Percentiles rank a stretch among this genome's conserved stretches.
Conservation (phyloP, 1,140 invertebrate genomes). For the Saxidomus purpurata region DNA sequence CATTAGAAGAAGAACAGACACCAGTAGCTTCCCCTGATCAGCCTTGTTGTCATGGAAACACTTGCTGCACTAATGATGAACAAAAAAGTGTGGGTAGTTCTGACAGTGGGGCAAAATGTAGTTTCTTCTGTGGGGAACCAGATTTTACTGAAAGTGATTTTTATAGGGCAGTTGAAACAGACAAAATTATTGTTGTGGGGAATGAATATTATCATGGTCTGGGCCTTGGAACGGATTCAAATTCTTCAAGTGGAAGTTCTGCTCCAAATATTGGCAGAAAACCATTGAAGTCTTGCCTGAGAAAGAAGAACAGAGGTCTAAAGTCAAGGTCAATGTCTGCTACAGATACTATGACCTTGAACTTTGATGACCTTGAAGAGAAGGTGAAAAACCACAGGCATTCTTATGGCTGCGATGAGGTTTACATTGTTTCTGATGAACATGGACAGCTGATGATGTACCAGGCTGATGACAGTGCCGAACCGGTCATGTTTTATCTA, state of each 20-base stretch:
- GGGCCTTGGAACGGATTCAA: constrained; percentile 43
- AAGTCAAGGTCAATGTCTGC: constrained; percentile 78
- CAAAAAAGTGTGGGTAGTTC: constrained; percentile 5
- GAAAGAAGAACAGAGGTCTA: constrained; percentile 74
- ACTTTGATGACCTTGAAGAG: constrained; percentile 66
- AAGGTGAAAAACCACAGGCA: constrained; percentile 79
- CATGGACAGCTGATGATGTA: constrained; percentile 70
- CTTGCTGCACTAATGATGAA: constrained; percentile 62
- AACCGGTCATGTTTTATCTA: constrained; percentile 72
- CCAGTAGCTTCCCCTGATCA: constrained; percentile 74
- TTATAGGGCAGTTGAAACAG: constrained; percentile 52
- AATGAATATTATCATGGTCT: constrained; percentile 56
- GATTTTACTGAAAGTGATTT: constrained; percentile 64
- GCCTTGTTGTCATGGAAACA: constrained; percentile 60
- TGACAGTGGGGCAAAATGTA: constrained; percentile 34
- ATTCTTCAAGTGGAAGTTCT: constrained; percentile 71
- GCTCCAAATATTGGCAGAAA: constrained; percentile 74
- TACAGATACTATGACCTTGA: constrained; percentile 70
- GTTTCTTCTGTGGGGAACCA: constrained; percentile 18
- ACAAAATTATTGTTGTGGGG: constrained; percentile 59
- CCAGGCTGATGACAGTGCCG: constrained; percentile 67
- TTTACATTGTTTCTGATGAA: constrained; percentile 76
- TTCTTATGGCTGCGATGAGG: constrained; percentile 83
- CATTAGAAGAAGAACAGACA: constrained; percentile 78
- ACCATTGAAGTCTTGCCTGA: constrained; percentile 82